Evolutionary conservation across 2,797 vertebrate genomes (phyloP).

Genomic region (Schizopygopsis malacanthus): DNA sequence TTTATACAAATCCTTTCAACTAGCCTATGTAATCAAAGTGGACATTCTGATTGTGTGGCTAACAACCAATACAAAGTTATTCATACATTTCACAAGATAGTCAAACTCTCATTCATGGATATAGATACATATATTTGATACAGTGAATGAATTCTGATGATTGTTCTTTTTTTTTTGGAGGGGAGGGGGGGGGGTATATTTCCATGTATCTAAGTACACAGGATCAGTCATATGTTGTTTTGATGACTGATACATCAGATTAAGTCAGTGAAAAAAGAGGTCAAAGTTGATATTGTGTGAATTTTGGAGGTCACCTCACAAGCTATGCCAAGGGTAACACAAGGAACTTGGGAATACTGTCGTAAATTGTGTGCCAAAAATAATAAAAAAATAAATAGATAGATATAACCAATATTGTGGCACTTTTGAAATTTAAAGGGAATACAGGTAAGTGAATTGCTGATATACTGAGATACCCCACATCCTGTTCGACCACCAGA

Average conservation of each 20-base stretch:
- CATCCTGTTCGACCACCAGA: not conserved
- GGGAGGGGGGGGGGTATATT: no score
- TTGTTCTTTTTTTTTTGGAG: no score
- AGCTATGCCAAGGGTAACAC: not conserved
- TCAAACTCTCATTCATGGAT: not conserved
- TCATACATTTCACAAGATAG: not conserved
- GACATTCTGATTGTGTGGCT: not conserved
- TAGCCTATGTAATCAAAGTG: not conserved
- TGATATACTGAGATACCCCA: not conserved
- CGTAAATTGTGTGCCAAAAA: not conserved
- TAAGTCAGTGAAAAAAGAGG: not conserved
- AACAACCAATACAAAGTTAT: not conserved
- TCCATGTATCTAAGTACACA: not conserved
- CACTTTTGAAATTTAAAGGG: not conserved
- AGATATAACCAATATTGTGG: not conserved
- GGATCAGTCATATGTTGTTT: not conserved
- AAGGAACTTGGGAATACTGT: not conserved
- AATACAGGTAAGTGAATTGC: not conserved
- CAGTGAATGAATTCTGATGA: not conserved
- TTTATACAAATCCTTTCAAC: not conserved
- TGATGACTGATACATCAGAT: not conserved
- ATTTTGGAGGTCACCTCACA: not conserved
- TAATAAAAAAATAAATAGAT: not conserved
- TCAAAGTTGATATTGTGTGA: slow-evolving; percentile 1
- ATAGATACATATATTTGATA: slow-evolving; percentile 3